Evolutionary conservation across 2,888 invertebrate genomes (phyloP), one percentile per base, ranked within the genome.

Genomic region (Eupithecia abbreviata): DNA sequence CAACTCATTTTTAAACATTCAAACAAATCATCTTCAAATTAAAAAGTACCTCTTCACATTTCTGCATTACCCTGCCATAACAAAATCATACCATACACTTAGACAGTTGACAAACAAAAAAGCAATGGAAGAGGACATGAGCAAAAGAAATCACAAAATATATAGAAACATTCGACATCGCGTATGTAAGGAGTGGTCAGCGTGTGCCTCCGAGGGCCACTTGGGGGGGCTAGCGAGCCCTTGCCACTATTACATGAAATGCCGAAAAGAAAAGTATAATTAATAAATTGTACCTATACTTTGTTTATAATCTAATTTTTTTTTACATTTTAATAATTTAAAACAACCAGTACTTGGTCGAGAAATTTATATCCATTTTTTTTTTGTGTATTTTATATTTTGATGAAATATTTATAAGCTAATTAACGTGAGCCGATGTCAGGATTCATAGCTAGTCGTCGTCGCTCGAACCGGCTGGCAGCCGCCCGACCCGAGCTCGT

Each of bases 271-370:
- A 94, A 94, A 94, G 93, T 94, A 95, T 93, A 93, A 93, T 94
- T 93, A 90, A 94, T 94, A 95, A 94, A 94, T 95, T 95, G 95
- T 95, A 95, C 95, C 94, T 94, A 94, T 94, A 94, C 90, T 94
- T 94, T 93, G 92, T 94, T 93, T 94, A 94, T 93, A 94, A 89
- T 90, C 95, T 94, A 94, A 92, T 94, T 94, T 95, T 95, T 91
- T 95, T 95, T 95, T 94, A 94, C 93, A 94, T 95, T 94, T 95
- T 95, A 95, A 95, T 95, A 95, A 95, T 95, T 95, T 95, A 95
- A 95, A 94, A 94, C 94, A 94, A 95, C 95, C 94, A 95, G 93
- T 93, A 92, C 90, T 94, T 92, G 95, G 95, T 94, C 93, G 95
- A 92, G 91, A 94, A 94, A 93, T 94, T 95, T 94, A 94, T 94